Evolutionary conservation across 1,140 invertebrate species (phyloP), one percentile per base, ranked within the genome.

Genomic region (Hyles euphorbiae): DNA sequence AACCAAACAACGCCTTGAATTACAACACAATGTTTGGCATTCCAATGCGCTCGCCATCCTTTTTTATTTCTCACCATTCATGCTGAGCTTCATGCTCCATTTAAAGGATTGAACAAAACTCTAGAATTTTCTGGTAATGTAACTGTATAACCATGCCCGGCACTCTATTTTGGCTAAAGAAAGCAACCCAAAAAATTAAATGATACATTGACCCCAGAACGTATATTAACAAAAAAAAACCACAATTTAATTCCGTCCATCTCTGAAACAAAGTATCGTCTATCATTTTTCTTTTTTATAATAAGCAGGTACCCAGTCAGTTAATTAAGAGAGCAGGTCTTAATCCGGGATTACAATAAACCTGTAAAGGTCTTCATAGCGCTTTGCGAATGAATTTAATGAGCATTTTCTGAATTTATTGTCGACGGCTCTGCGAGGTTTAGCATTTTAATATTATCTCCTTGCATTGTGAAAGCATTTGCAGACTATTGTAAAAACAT

Each of bases 381-480:
- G 54, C 54, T 48, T 43, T 48, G 54, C 45, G 32, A 56, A 56
- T 48, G 54, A 56, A 56, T 56, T 56, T 56, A 56, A 56, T 56
- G 54, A 56, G 45, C 45, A 34, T 47, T 48, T 48, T 48, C 45
- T 56, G 45, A 48, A 56, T 56, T 56, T 56, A 56, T 56, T 48
- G 54, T 36, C 54, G 5, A 44, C 34, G 22, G 22, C 22, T 47
- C 22, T 6, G 22, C 32, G 44, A 32, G 33, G 54, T 10, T 56
- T 56, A 56, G 53, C 40, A 44, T 45, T 54, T 54, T 54, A 54
- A 54, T 54, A 54, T 45, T 43, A 12, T 44, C 53, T 40, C 9
- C 51, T 45, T 54, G 53, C 40, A 54, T 54, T 45, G 40, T n/a
- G 33, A 52, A 52, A 34, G 36, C 8, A 40, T 40, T 5, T 8